Evolutionary conservation across 2,113 vertebrate genomes (phyloP).

Genomic region (Numenius arquata): DNA sequence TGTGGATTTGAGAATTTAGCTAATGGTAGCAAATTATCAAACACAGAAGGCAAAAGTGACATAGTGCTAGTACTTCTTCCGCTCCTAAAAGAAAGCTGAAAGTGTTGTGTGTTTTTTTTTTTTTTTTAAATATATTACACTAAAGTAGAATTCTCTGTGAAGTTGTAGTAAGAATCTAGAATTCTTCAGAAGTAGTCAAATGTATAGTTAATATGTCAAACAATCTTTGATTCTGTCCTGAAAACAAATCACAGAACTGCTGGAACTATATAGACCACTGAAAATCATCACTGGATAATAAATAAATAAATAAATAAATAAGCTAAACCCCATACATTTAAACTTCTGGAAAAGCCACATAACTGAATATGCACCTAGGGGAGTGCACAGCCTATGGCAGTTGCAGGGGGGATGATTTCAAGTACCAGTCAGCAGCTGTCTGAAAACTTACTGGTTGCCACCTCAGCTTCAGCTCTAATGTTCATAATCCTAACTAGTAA

Average conservation of each 20-base stretch:
- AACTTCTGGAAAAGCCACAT: neutral
- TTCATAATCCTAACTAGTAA: neutral
- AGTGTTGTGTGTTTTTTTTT: neutral
- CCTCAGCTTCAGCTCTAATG: neutral
- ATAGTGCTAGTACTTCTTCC: neutral
- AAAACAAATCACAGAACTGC: neutral
- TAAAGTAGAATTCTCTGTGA: neutral
- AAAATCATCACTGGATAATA: neutral
- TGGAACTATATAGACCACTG: neutral
- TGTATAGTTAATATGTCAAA: neutral
- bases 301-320: neutral
- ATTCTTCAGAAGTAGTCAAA: neutral
- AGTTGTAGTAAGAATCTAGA: neutral
- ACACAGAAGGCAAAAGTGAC: neutral
- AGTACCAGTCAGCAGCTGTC: too few relatives aligned
- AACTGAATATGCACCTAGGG: neutral
- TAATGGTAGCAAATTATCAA: neutral
- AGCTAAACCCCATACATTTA: accelerated
- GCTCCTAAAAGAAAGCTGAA: neutral
- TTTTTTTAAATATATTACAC: neutral
- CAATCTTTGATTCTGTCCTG: neutral
- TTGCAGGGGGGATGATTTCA: neutral
- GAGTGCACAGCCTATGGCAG: neutral
- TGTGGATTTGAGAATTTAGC: neutral
- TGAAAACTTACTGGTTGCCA: neutral